phyloP scores from a whole-genome alignment of 2,797 vertebrate genomes.

The Periophthalmus magnuspinnatus region DNA sequence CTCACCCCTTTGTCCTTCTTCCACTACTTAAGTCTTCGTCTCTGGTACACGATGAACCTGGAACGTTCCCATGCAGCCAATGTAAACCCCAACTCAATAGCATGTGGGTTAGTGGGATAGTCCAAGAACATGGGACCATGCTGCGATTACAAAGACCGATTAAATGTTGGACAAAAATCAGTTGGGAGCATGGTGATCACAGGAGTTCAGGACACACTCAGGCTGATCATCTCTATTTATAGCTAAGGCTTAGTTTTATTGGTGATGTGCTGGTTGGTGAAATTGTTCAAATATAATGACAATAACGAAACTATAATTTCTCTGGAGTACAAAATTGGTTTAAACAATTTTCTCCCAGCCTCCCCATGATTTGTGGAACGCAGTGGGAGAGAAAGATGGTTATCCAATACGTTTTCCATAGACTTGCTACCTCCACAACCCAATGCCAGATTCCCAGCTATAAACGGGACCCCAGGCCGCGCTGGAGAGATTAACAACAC shows the following conservation, averaged over 20 bases:
- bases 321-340: not conserved
- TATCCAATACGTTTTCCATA: not conserved
- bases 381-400: not conserved
- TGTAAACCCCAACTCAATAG: not conserved
- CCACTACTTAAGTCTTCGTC: slow-evolving; percentile 43
- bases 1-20: slow-evolving; percentile 38
- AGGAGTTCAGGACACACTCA: not conserved
- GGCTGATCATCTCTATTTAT: not conserved
- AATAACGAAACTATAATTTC: not conserved
- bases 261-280: not conserved
- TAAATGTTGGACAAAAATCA: not conserved
- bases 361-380: not conserved
- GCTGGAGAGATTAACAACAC: not conserved
- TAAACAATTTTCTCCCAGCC: not conserved
- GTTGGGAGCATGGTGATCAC: not conserved
- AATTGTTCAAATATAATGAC: not conserved
- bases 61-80: slow-evolving; percentile 24
- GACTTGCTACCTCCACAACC: not conserved
- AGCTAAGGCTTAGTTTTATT: not conserved
- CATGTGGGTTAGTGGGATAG: not conserved
- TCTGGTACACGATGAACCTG: slow-evolving; percentile 20
- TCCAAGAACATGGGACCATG: not conserved
- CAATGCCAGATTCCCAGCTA: not conserved
- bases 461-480: not conserved
- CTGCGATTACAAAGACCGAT: not conserved